These are phyloP conservation scores for Corythucha ciliata DNA, from an alignment of 2,888 invertebrate genomes.

Conservation along the genomic window DNA sequence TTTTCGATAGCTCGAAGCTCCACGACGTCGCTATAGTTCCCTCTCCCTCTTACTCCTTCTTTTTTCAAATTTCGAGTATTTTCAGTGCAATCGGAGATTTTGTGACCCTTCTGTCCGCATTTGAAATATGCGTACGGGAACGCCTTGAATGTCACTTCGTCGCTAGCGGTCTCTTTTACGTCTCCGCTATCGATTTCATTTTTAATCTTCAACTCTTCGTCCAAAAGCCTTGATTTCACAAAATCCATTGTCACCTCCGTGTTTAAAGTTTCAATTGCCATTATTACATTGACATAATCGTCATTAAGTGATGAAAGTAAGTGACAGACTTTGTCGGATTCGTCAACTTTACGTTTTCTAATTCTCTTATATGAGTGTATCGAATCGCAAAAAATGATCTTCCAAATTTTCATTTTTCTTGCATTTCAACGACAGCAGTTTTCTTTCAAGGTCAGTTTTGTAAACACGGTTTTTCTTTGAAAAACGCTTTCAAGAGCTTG, in stretches of 20 bases:
- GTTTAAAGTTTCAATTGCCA: conserved; percentile 18
- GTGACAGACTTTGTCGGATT: conserved; percentile 23
- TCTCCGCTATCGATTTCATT: too few relatives aligned
- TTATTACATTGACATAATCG: conserved; percentile 22
- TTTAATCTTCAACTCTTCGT: conserved; percentile 16
- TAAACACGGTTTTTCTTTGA: conserved; percentile 9
- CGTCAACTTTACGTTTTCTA: conserved; percentile 16
- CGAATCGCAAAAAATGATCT: conserved; percentile 23
- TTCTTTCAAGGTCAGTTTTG: conserved; percentile 16
- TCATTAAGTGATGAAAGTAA: conserved; percentile 18
- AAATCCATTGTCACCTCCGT: conserved; percentile 18
- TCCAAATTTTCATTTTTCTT: conserved; percentile 12
- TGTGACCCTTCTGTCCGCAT: too few relatives aligned
- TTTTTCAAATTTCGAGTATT: too few relatives aligned
- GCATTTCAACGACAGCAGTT: conserved; percentile 13
- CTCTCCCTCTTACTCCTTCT: too few relatives aligned
- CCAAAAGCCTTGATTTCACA: conserved; percentile 20
- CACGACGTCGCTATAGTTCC: too few relatives aligned
- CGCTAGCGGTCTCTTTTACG: too few relatives aligned
- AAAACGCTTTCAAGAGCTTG: conserved; percentile 12
- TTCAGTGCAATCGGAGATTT: too few relatives aligned
- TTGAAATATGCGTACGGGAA: too few relatives aligned
- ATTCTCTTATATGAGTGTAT: conserved; percentile 17
- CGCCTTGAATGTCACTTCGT: too few relatives aligned
- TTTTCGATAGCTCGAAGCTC: too few relatives aligned